Evolutionary conservation across 2,888 invertebrate genomes (phyloP).

Genomic region (Rhingia rostrata): DNA sequence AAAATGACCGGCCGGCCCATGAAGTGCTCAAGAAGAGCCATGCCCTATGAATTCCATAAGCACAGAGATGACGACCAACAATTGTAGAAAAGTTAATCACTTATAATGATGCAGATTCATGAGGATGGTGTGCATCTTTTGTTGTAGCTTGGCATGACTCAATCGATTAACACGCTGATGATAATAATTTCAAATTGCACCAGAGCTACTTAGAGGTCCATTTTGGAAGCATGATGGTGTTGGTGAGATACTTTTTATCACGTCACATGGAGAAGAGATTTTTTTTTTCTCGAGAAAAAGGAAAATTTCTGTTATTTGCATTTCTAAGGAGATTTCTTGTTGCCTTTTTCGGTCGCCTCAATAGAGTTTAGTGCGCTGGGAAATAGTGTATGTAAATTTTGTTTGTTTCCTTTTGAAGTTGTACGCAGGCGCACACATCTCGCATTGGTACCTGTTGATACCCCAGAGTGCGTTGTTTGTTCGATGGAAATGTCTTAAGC

Average conservation of each 20-base stretch:
- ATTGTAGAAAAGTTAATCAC: slow-evolving; percentile 49
- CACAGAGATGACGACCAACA: slow-evolving; percentile 27
- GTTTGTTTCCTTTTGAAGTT: slow-evolving; percentile 30
- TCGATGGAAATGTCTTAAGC: slow-evolving; percentile 28
- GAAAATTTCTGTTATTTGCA: slow-evolving; percentile 35
- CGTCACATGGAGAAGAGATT: slow-evolving; percentile 19
- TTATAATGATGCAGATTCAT: slow-evolving; percentile 46
- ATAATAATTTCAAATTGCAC: slow-evolving; percentile 47
- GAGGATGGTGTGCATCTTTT: background rate
- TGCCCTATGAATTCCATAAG: slow-evolving; percentile 7
- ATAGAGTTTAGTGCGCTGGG: background rate
- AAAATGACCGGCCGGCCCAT: slow-evolving; percentile 37
- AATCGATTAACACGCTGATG: slow-evolving; percentile 53
- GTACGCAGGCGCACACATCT: slow-evolving; percentile 29
- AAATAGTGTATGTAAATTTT: slow-evolving; percentile 49
- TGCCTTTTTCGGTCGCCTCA: slow-evolving; percentile 11
- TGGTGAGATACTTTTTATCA: slow-evolving; percentile 37
- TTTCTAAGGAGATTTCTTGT: slow-evolving; percentile 47
- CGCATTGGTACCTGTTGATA: background rate
- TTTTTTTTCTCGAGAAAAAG: slow-evolving; percentile 34
- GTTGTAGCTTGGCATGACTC: slow-evolving; percentile 1
- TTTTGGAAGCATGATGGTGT: background rate
- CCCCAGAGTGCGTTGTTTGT: slow-evolving; percentile 10
- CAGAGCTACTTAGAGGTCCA: slow-evolving; percentile 39
- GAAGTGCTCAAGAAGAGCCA: slow-evolving; percentile 23